phyloP scores from a whole-genome alignment of 2,113 vertebrate species.

The Ceyx margarethae region DNA sequence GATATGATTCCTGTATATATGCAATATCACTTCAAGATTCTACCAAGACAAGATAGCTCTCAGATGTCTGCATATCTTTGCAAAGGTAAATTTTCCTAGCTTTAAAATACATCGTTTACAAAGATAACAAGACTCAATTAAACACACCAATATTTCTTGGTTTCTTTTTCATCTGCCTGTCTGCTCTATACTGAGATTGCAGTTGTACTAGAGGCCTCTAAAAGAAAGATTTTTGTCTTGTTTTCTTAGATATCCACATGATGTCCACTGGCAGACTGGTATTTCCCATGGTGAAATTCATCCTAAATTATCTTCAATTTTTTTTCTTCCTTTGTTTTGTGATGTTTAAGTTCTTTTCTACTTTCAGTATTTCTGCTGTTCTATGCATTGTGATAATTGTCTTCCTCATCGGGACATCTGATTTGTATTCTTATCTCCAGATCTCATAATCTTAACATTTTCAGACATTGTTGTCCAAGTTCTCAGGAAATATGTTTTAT shows the following conservation, averaged over 20 bases:
- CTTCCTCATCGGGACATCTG: not conserved
- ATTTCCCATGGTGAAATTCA: not conserved
- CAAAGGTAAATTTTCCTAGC: not conserved
- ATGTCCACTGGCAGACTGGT: not conserved
- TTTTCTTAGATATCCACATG: not conserved
- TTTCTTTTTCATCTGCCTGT: not conserved
- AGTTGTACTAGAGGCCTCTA: not conserved
- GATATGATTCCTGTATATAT: not conserved
- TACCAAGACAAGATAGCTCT: not conserved
- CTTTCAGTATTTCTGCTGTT: not conserved
- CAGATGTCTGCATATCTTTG: not conserved
- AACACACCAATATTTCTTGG: not conserved
- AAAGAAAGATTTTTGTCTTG: not conserved
- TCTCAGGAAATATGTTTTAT: not conserved
- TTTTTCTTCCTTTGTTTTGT: not conserved
- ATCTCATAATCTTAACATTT: not conserved
- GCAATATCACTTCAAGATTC: not conserved
- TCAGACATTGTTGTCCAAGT: not conserved
- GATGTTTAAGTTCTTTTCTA: not conserved
- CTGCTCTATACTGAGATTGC: not conserved
- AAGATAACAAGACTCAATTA: not conserved
- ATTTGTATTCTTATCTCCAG: not conserved
- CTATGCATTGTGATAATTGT: not conserved
- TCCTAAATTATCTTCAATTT: not conserved
- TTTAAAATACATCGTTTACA: not conserved